Evolutionary conservation across 1,140 invertebrate genomes (phyloP), one percentile per base, ranked within the genome.

Genomic region (Pachyrhynchus sulphureomaculatus): DNA sequence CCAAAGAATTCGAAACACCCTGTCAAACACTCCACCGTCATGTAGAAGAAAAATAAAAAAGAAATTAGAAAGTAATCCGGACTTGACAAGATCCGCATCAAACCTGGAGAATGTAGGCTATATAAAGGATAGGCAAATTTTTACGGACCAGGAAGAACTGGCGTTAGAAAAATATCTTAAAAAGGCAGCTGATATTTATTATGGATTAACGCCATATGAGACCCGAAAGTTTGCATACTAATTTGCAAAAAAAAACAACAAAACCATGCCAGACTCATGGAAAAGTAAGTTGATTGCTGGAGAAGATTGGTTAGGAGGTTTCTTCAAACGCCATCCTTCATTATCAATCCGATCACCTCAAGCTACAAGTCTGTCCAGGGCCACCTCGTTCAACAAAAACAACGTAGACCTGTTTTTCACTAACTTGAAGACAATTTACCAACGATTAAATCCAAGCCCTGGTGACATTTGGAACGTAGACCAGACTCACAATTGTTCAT

Each of bases 111-210:
- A 1, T 1, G 17, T 18, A n/a, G 36, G 17, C 36, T 39, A 39
- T 13, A 39, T 18, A 39, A 39, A 17, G 6, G 13, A 39, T 18
- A 39, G 36, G n/a, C n/a, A n/a, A n/a, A n/a, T n/a, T n/a, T n/a
- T n/a, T n/a, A n/a, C n/a, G n/a, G n/a, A n/a, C n/a, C n/a, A n/a
- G n/a, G n/a, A n/a, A n/a, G n/a, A n/a, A n/a, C n/a, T n/a, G n/a
- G 12, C 17, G 1, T 39, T 39, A 13, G 2, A 29, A 37, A 39
- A 39, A 17, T 39, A 39, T 8, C 36, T 18, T 10, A 39, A 39
- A n/a, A 39, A n/a, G n/a, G 36, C 36, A 10, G 36, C 12, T 39
- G 36, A 39, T 13, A 39, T 39, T 39, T 39, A 39, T 39, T 39
- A 39, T 39, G 36, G 12, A 17, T 39, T 39, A 1, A 39, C 36